phyloP scores from a whole-genome alignment of 2,888 invertebrate species.

The Sarcophaga rosellei region DNA sequence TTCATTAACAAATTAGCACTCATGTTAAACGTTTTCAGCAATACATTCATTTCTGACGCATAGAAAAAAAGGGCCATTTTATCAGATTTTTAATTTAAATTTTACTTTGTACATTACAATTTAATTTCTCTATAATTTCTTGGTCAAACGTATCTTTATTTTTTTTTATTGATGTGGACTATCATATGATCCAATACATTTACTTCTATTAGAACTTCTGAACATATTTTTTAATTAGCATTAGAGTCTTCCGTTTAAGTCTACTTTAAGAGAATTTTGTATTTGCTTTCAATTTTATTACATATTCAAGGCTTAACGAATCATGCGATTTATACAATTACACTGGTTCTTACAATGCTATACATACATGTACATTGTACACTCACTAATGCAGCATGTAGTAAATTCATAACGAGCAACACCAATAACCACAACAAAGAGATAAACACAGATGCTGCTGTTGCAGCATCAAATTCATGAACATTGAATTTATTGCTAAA shows the following conservation, averaged over 20 bases:
- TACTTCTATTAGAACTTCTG: no score
- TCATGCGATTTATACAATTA: conserved; percentile 9
- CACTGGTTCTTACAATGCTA: neutral
- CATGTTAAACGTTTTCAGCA: conserved; percentile 56
- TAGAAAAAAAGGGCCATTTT: no score
- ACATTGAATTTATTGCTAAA: conserved; percentile 38
- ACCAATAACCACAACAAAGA: conserved; percentile 1
- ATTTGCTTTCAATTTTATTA: neutral
- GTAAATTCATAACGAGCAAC: conserved; percentile 1
- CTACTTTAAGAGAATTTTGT: neutral
- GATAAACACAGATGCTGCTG: conserved; percentile 18
- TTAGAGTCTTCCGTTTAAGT: neutral
- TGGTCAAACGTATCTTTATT: no score
- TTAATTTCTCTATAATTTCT: no score
- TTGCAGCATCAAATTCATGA: conserved; percentile 27
- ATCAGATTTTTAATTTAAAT: no score
- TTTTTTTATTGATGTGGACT: no score
- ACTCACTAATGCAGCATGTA: neutral
- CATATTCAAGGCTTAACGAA: conserved; percentile 8
- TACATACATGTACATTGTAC: neutral
- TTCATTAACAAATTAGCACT: conserved; percentile 68
- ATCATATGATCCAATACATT: no score
- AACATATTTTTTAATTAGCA: neutral
- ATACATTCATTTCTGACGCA: neutral
- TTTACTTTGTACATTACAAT: no score